Evolutionary conservation across 2,113 vertebrate genomes (phyloP).

Genomic region (Trematomus loennbergii): DNA sequence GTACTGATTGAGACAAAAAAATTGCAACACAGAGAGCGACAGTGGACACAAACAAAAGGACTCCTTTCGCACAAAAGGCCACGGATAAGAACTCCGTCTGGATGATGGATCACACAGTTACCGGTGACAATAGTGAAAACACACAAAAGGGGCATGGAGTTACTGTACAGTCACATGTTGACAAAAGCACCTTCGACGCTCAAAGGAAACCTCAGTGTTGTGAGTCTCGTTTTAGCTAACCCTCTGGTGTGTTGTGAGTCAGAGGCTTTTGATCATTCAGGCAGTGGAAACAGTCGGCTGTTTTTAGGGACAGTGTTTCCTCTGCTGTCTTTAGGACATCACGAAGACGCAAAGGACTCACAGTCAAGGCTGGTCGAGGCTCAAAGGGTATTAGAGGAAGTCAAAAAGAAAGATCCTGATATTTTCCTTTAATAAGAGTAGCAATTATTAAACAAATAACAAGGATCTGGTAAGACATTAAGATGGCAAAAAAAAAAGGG

Average conservation of each 20-base stretch:
- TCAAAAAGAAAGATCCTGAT: too few relatives aligned
- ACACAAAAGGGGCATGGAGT: constrained; percentile 38
- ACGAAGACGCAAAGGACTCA: constrained; percentile 26
- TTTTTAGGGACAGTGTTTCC: constrained; percentile 49
- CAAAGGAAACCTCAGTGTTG: constrained; percentile 42
- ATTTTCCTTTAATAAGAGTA: too few relatives aligned
- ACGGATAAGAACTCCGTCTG: constrained; percentile 35
- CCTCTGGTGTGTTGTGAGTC: constrained; percentile 55
- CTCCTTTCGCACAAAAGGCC: constrained; percentile 58
- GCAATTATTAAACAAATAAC: too few relatives aligned
- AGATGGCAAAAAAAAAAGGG: too few relatives aligned
- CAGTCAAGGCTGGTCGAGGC: constrained; percentile 20
- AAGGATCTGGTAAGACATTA: too few relatives aligned
- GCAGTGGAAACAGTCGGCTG: constrained; percentile 18
- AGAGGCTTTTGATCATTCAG: constrained; percentile 48
- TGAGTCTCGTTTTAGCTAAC: constrained; percentile 30
- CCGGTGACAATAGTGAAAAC: constrained; percentile 49
- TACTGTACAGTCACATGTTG: constrained; percentile 24
- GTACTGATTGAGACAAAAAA: constrained; percentile 59
- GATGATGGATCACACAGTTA: constrained; percentile 71
- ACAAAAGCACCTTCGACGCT: constrained; percentile 26
- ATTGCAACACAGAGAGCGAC: constrained; percentile 24
- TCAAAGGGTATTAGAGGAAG: constrained; percentile 14
- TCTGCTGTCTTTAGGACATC: constrained; percentile 20
- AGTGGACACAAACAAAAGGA: constrained; percentile 66